Percentiles rank a stretch among this genome's conserved stretches.
These are phyloP conservation scores for Hyperoplus lanceolatus DNA, from an alignment of 2,797 vertebrate genomes.

Conservation along the genomic window DNA sequence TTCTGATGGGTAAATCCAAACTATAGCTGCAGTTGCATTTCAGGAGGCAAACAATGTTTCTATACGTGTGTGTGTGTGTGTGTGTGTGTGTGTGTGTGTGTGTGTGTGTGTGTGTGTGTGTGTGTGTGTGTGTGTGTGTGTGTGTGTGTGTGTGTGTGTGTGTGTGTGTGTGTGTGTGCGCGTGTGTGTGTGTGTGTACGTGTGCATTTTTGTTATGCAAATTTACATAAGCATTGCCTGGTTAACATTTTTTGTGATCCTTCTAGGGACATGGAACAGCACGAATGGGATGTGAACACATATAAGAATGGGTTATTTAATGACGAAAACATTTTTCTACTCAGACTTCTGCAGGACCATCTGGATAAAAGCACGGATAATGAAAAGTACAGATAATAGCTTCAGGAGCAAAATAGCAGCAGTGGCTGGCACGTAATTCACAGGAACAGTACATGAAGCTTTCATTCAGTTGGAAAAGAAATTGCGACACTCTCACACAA, in stretches of 20 bases:
- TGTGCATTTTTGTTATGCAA: background rate
- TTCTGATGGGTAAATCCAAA: background rate
- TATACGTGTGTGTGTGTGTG: background rate
- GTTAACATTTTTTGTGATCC: background rate
- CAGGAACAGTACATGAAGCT: background rate
- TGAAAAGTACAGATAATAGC: background rate
- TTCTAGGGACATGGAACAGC: background rate
- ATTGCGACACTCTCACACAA: background rate
- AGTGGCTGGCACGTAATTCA: background rate
- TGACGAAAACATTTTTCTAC: background rate
- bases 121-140: too few species aligned
- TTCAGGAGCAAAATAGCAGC: background rate
- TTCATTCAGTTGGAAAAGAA: background rate
- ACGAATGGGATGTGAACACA: background rate
- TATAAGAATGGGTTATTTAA: background rate
- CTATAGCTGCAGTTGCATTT: background rate
- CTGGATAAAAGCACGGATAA: background rate
- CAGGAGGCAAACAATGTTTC: background rate
- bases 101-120: too few species aligned
- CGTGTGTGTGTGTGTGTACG: too few species aligned
- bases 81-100: background rate
- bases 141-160: too few species aligned
- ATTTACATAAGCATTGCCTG: background rate
- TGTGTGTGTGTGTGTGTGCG: too few species aligned
- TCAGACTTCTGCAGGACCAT: background rate